phyloP scores from a whole-genome alignment of 2,888 invertebrate species.

The Frankliniella fusca region DNA sequence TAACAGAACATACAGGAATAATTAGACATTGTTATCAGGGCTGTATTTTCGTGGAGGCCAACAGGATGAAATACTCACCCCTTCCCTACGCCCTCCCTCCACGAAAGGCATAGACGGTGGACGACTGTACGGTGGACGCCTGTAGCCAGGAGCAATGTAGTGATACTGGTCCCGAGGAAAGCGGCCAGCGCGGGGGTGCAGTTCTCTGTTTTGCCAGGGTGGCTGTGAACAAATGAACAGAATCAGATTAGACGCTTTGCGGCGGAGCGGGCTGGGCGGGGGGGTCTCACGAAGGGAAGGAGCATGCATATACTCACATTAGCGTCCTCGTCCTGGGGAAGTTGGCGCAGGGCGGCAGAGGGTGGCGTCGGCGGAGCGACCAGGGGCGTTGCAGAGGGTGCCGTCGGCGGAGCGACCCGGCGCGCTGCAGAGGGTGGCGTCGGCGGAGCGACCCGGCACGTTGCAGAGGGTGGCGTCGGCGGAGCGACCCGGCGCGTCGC shows the following conservation, averaged over 20 bases:
- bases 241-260: background rate
- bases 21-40: background rate
- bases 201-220: background rate
- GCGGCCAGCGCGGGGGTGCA: too few relatives aligned
- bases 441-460: too few relatives aligned
- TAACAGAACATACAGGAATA: background rate
- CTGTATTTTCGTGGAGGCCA: background rate
- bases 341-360: background rate
- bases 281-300: background rate
- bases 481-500: too few relatives aligned
- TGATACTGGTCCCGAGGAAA: background rate
- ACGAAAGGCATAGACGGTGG: background rate
- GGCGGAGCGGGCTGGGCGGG: background rate
- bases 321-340: background rate
- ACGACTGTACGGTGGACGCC: background rate
- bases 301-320: background rate
- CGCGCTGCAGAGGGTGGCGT: background rate
- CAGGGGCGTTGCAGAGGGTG: too few relatives aligned
- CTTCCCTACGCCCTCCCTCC: background rate
- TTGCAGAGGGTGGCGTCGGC: background rate
- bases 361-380: background rate
- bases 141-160: background rate
- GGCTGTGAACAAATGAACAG: background rate
- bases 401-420: too few relatives aligned
- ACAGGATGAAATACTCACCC: background rate